Percentiles rank a stretch among this genome's conserved stretches.
These are phyloP conservation scores for Euproctis similis DNA, from an alignment of 2,888 invertebrate species.

Conservation along the genomic window DNA sequence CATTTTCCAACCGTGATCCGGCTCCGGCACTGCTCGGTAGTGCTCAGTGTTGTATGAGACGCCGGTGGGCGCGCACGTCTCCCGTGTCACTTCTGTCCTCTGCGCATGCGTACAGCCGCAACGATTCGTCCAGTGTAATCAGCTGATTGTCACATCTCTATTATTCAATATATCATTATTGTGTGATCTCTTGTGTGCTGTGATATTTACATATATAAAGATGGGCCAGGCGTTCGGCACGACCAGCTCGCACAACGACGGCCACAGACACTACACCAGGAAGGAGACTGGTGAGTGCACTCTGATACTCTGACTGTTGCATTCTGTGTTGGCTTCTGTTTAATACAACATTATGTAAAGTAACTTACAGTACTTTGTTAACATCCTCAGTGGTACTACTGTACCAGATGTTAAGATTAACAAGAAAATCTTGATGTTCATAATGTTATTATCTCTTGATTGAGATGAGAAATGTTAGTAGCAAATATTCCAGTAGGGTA, in stretches of 20 bases:
- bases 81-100: slow-evolving; percentile 33
- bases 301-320: too few species aligned
- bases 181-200: slow-evolving; percentile 49
- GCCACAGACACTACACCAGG: slow-evolving; percentile 55
- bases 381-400: too few species aligned
- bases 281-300: slow-evolving; percentile 63
- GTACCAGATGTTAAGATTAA: not conserved
- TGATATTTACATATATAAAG: slow-evolving; percentile 45
- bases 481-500: too few species aligned
- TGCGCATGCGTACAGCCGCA: slow-evolving; percentile 47
- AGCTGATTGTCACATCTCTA: slow-evolving; percentile 42
- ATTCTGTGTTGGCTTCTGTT: too few species aligned
- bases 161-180: slow-evolving; percentile 26
- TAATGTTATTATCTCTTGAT: too few species aligned
- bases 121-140: slow-evolving; percentile 32
- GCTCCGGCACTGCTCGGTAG: not conserved
- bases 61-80: slow-evolving; percentile 36
- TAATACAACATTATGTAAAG: too few species aligned
- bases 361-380: too few species aligned
- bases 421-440: too few species aligned
- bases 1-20: too few species aligned
- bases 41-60: slow-evolving; percentile 32
- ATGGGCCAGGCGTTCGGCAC: slow-evolving; percentile 73
- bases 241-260: slow-evolving; percentile 61
- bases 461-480: too few species aligned